Evolutionary conservation across 2,888 invertebrate species (phyloP).

Genomic region (Phragmatobia fuliginosa): DNA sequence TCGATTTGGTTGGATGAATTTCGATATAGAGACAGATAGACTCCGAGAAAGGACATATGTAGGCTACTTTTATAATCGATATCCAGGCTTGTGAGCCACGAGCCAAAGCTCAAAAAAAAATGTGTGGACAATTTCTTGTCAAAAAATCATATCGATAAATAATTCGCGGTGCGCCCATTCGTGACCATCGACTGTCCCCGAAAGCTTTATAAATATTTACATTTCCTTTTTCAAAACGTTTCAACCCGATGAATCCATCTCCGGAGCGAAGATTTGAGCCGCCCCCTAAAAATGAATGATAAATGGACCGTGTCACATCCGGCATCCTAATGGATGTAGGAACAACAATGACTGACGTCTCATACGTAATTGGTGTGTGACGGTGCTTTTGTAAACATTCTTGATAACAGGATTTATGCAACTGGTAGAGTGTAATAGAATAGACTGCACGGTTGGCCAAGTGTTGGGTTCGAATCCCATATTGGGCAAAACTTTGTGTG

Average conservation of each 20-base stretch:
- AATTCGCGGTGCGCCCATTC: not conserved
- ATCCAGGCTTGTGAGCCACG: no score
- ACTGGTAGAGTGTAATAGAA: not conserved
- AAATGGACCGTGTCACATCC: constrained; percentile 1
- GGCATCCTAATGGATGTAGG: not conserved
- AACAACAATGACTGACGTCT: not conserved
- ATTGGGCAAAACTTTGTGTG: no score
- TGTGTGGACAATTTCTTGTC: no score
- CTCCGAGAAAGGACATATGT: no score
- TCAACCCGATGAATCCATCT: constrained; percentile 1
- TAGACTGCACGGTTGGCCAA: no score
- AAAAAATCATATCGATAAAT: not conserved
- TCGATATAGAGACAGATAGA: no score
- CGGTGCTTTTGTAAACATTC: not conserved
- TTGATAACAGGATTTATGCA: not conserved
- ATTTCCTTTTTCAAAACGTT: not conserved
- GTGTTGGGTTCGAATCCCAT: no score
- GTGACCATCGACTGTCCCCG: not conserved
- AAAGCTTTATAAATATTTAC: not conserved
- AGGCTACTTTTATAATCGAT: no score
- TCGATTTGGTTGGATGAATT: no score
- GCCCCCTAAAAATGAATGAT: not conserved
- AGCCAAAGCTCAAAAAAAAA: no score
- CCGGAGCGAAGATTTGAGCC: not conserved
- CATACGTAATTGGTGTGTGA: not conserved